Base-by-base conservation (phyloP, 2,797 vertebrate species). In the Leptoclinus maculatus region DNA sequence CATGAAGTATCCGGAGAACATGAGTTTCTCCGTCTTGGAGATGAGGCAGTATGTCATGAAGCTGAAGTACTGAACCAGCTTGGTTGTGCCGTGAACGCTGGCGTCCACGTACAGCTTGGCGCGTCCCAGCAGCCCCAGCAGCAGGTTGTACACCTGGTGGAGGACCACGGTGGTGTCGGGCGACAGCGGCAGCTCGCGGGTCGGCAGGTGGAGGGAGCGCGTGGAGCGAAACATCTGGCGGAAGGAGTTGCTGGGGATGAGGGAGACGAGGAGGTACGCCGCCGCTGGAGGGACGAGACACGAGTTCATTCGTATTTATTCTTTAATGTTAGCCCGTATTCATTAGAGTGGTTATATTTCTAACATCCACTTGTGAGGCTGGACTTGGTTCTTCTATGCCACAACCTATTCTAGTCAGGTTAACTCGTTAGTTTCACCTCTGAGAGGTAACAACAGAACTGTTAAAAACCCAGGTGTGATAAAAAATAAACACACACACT, bases 31-130 rank as follows among this genome's bases (percentile, higher is more conserved):
- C 0, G 97, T 99, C 95, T 99, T 99, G 89, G 98, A 99, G 95
- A 99, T 98, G 93, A 99, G 96, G 93, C 98, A 99, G 94, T 99
- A 99, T 34, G 97, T 99, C 97, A 99, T 99, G 94, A 99, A 99
- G 95, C 98, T 98, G 95, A 99, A 99, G 94, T 98, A 99, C 92
- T 98, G 98, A 78, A 99, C 98, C 83, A 99, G 96, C 88, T 99
- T 99, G 82, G 98, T 99, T 88, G 98, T 99, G 76, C 98, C 98
- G 4, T 99, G 98, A 32, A 99, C 97, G 67, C 96, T 97, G 87
- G 97, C 98, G 78, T 99, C 98, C 58, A 99, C 98, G 39, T 99
- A 99, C 11, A 99, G 96, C 91, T 99, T 99, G 85, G 98, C 98
- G 71, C 98, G 96, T 2, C 96, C 97, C 93, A 99, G 96, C 76